Evolutionary conservation across 2,797 vertebrate species (phyloP), one percentile per base, ranked within the genome.

Genomic region (Telmatherina bonti): DNA sequence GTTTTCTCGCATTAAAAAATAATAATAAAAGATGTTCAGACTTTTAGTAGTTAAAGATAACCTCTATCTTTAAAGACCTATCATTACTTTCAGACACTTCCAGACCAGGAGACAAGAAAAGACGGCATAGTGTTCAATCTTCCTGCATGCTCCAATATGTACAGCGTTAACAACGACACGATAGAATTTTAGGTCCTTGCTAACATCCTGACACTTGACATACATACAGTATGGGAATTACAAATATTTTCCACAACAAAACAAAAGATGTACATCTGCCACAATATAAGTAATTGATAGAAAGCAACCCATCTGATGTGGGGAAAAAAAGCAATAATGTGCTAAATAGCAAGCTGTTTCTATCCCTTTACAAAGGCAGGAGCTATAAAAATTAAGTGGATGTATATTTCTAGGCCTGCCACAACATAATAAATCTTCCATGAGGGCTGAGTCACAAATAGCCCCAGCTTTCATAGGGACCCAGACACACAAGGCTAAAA

Each of bases 391-490:
- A 35, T 24, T 33, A 7, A 9, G 9, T 41, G 60, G 2, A 61
- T 60, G 20, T 38, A 36, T 9, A 52, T 70, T 78, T 74, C 22
- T 58, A 49, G 11, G 8, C 20, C 62, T 33, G 51, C 36, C 58
- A 64, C 30, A 43, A 52, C 18, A 66, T 9, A 67, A 59, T 49
- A 27, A 27, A 56, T 36, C 60, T 59, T 71, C 38, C 2, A 49
- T 20, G 29, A 20, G 9, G 10, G 51, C 12, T 36, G 11, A 29
- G 5, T 24, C n/a, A 5, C 36, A 27, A 56, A 62, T 43, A 47
- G 59, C 22, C 11, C 38, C 29, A 10, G 24, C 27, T 54, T 60
- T 33, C 33, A 51, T 31, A 15, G 12, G 0, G 29, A 38, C 52
- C 31, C 53, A 62, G 3, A 31, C 27, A 53, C 20, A 43, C 54